Conservation (phyloP, 2,888 invertebrate genomes). For the Neoitamus cyanurus region DNA sequence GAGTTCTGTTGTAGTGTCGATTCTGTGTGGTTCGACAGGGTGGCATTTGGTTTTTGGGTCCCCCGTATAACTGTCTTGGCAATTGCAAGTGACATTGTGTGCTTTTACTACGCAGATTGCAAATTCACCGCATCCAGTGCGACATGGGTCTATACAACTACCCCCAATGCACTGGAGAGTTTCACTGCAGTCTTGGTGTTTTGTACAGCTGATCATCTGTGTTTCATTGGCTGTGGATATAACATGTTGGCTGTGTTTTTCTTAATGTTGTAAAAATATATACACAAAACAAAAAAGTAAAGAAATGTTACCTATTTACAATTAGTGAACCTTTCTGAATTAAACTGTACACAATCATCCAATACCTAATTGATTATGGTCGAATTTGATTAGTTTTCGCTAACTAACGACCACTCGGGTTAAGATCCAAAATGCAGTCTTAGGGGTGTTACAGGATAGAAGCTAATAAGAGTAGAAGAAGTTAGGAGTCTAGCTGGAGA, state of each 20-base stretch:
- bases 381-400: slow-evolving; percentile 13
- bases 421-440: slow-evolving; percentile 50
- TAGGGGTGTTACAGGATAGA: slow-evolving; percentile 53
- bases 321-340: slow-evolving; percentile 15
- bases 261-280: slow-evolving; percentile 37
- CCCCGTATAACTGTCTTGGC: slow-evolving; percentile 83
- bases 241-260: slow-evolving; percentile 48
- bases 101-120: slow-evolving; percentile 63
- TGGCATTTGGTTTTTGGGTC: slow-evolving; percentile 74
- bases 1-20: slow-evolving; percentile 56
- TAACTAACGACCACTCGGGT: slow-evolving; percentile 36
- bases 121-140: slow-evolving; percentile 62
- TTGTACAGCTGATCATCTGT: slow-evolving; percentile 62
- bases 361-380: neutral
- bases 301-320: slow-evolving; percentile 33
- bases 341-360: slow-evolving; percentile 14
- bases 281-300: slow-evolving; percentile 28
- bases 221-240: slow-evolving; percentile 54
- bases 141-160: slow-evolving; percentile 65
- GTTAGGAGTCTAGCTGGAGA: slow-evolving; percentile 58
- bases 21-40: slow-evolving; percentile 58
- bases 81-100: slow-evolving; percentile 74
- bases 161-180: slow-evolving; percentile 63
- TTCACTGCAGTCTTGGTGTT: slow-evolving; percentile 66
- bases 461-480: slow-evolving; percentile 57